Evolutionary conservation across 2,888 invertebrate species (phyloP).

Genomic region (Drosophila koepferae): DNA sequence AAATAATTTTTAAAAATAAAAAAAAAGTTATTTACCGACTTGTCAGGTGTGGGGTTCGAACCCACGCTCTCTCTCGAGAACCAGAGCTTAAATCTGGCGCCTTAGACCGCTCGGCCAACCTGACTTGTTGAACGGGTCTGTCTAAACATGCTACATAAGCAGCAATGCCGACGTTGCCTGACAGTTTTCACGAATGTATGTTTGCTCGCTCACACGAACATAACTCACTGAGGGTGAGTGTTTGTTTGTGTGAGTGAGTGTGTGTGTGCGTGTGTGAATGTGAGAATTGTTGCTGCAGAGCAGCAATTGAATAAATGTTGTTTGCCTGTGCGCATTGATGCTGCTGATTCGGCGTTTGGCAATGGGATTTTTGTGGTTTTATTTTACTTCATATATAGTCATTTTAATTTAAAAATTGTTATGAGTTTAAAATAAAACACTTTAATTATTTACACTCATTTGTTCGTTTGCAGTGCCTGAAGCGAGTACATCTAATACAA

Average conservation of each 20-base stretch:
- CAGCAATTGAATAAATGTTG: background rate
- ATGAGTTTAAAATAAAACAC: background rate
- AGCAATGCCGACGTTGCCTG: slow-evolving; percentile 26
- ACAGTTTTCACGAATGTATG: slow-evolving; percentile 24
- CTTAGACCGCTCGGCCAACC: slow-evolving; percentile 94
- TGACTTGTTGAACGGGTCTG: slow-evolving; percentile 85
- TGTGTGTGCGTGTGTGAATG: background rate
- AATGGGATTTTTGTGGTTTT: background rate
- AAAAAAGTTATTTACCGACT: slow-evolving; percentile 24
- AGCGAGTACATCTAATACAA: slow-evolving; percentile 1
- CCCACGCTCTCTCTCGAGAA: slow-evolving; percentile 93
- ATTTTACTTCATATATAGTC: background rate
- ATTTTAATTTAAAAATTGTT: background rate
- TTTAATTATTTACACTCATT: background rate
- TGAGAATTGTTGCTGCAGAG: background rate
- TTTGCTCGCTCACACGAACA: slow-evolving; percentile 2
- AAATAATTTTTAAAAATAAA: slow-evolving; percentile 18
- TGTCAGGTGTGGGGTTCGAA: slow-evolving; percentile 93
- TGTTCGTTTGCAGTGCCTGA: slow-evolving; percentile 4
- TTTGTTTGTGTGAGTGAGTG: slow-evolving; percentile 9
- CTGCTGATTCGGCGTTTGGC: background rate
- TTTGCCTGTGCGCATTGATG: background rate
- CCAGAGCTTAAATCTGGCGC: slow-evolving; percentile 94
- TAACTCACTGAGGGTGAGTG: slow-evolving; percentile 31
- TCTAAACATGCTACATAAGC: slow-evolving; percentile 57